A percentile compares a stretch with the other conserved stretches of the same genome.
phyloP scores from a whole-genome alignment of 2,888 invertebrate genomes.

The Drosophila monieri region DNA sequence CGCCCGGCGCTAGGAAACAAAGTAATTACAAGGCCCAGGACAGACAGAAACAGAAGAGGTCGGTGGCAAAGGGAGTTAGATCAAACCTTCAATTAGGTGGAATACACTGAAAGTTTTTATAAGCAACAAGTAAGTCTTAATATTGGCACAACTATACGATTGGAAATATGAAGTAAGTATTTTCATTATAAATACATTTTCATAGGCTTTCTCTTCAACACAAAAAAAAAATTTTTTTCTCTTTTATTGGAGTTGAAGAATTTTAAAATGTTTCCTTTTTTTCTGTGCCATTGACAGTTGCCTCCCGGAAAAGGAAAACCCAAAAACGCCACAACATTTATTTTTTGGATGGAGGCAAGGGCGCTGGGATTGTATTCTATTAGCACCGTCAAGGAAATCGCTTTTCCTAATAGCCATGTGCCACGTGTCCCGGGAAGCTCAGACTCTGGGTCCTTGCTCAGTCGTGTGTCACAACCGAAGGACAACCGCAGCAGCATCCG shows the following conservation, averaged over 20 bases:
- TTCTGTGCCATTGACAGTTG: constrained; percentile 51
- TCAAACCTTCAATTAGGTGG: constrained; percentile 50
- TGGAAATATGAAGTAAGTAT: not conserved
- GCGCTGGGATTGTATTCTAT: constrained; percentile 71
- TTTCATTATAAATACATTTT: too few relatives aligned
- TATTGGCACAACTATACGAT: not conserved
- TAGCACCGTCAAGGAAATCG: constrained; percentile 75
- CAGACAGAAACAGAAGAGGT: constrained; percentile 17
- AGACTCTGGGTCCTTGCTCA: constrained; percentile 48
- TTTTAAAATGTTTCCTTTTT: not conserved
- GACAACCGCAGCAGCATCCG: constrained; percentile 67
- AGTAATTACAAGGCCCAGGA: constrained; percentile 63
- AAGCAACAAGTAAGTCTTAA: not conserved
- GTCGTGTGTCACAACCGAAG: constrained; percentile 71
- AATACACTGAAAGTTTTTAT: constrained; percentile 9
- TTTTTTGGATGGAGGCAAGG: constrained; percentile 11
- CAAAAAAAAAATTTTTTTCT: too few relatives aligned
- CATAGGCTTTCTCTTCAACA: too few relatives aligned
- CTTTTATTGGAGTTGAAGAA: too few relatives aligned
- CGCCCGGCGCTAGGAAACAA: constrained; percentile 71
- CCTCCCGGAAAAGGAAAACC: constrained; percentile 26
- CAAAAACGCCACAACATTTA: constrained; percentile 53
- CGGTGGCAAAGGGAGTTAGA: not conserved
- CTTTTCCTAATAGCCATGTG: constrained; percentile 65
- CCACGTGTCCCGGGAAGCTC: constrained; percentile 59